Percentiles rank a stretch among this genome's conserved stretches.
Evolutionary conservation across 1,140 invertebrate species (phyloP).

Genomic region (Phymorhynchus buccinoides): DNA sequence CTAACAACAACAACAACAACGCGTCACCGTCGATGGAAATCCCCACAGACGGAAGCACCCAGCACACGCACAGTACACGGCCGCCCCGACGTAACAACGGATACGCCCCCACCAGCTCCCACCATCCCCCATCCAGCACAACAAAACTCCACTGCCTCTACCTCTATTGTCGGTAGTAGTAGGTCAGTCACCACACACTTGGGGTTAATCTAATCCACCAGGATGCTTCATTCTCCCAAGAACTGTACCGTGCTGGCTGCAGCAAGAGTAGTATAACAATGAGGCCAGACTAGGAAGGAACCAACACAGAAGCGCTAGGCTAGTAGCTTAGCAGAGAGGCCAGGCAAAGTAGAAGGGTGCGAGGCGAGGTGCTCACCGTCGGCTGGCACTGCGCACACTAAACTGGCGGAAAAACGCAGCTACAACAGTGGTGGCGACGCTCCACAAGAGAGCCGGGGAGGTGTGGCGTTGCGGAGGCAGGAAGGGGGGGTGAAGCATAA

Average conservation of each 20-base stretch:
- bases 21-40: neutral
- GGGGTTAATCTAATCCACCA: neutral
- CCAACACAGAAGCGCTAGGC: neutral
- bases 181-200: neutral
- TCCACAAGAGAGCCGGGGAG: neutral
- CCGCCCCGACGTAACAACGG: neutral
- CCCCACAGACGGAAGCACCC: neutral
- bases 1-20: neutral
- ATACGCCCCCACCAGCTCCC: too few species aligned
- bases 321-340: neutral
- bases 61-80: neutral
- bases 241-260: neutral
- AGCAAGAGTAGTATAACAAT: too few species aligned
- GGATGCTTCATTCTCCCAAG: neutral
- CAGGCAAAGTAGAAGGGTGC: neutral
- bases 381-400: neutral
- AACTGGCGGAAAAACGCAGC: neutral
- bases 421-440: neutral
- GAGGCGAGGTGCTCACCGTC: neutral
- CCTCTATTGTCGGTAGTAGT: neutral
- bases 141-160: neutral
- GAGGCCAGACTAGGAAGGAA: neutral
- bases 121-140: neutral
- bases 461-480: neutral
- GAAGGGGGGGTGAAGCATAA: neutral